Evolutionary conservation across 37 sponge, comb jelly and placozoan species (phyloP).

Genomic region (Beroe forskalii): DNA sequence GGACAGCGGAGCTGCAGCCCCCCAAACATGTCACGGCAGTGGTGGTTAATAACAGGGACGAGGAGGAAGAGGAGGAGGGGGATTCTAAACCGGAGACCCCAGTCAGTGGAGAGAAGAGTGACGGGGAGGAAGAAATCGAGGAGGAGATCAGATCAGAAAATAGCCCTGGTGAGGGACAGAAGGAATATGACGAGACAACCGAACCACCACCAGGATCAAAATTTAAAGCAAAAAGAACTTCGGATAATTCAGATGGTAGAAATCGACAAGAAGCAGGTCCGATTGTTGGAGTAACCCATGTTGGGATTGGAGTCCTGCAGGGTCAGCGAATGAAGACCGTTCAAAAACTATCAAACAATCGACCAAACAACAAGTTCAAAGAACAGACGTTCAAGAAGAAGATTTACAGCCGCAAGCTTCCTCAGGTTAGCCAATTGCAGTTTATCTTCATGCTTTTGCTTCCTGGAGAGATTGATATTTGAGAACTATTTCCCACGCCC

Average conservation of each 20-base stretch:
- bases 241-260: neutral
- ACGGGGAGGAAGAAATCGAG: neutral
- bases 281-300: neutral
- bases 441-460: no score
- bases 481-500: no score
- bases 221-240: neutral
- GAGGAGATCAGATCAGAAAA: neutral
- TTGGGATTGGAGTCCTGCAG: neutral
- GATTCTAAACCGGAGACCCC: neutral
- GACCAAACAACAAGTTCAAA: constrained; percentile 18
- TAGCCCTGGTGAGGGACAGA: neutral
- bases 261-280: neutral
- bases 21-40: constrained; percentile 57
- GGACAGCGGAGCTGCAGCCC: neutral
- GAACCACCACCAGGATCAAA: neutral
- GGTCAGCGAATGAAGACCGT: constrained; percentile 26
- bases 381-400: constrained; percentile 45
- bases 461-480: no score
- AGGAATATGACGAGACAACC: neutral
- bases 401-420: constrained; percentile 7
- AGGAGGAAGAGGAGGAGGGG: neutral
- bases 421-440: constrained; percentile 41
- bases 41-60: constrained; percentile 15
- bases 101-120: neutral
- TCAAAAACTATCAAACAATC: constrained; percentile 35